Conservation (phyloP, 2,888 invertebrate species). For the Euplexia lucipara region DNA sequence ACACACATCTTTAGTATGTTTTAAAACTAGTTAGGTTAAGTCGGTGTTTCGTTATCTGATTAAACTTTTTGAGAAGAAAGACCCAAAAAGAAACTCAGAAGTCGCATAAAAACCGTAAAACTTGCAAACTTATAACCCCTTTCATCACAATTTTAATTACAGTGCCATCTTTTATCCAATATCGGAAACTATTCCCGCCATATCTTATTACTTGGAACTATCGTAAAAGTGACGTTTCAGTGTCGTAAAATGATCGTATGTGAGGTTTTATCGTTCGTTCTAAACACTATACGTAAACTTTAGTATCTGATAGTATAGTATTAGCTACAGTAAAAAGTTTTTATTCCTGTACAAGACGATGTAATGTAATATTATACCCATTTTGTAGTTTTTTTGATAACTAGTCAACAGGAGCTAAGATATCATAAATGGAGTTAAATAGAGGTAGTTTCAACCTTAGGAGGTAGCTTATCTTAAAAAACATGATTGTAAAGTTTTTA, state of each 20-base stretch:
- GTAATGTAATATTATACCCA: conserved; percentile 22
- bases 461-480: conserved; percentile 12
- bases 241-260: conserved; percentile 59
- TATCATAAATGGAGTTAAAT: conserved; percentile 6
- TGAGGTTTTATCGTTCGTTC: conserved; percentile 62
- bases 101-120: too few species aligned
- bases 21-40: too few species aligned
- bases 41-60: too few species aligned
- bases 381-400: conserved; percentile 30
- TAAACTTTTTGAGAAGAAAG: too few species aligned
- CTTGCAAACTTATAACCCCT: neutral
- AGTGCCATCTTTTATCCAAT: conserved; percentile 55
- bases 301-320: conserved; percentile 38
- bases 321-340: conserved; percentile 49
- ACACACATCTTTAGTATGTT: too few species aligned
- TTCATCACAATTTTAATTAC: conserved; percentile 26
- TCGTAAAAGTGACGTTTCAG: conserved; percentile 45
- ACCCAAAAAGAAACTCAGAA: too few species aligned
- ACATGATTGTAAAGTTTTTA: conserved; percentile 19
- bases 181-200: conserved; percentile 37
- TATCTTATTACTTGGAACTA: conserved; percentile 43
- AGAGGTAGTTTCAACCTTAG: conserved; percentile 1
- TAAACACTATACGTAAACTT: conserved; percentile 55
- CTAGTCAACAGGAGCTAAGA: conserved; percentile 6
- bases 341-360: conserved; percentile 33